These are phyloP conservation scores for Syrista parreyssii DNA, from an alignment of 2,888 invertebrate species.

Conservation along the genomic window DNA sequence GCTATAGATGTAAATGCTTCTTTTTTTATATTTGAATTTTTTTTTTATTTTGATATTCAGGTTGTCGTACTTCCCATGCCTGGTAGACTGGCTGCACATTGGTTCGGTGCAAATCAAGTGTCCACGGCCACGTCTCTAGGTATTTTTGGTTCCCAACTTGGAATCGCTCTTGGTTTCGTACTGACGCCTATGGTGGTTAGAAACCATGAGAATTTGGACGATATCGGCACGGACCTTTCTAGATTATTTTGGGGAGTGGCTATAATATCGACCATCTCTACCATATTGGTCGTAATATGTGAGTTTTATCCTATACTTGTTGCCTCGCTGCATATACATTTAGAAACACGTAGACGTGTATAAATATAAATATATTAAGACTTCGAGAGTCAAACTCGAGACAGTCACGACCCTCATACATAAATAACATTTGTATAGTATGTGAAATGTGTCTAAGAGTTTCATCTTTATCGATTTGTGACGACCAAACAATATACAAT, in stretches of 20 bases:
- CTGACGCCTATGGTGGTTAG: constrained; percentile 72
- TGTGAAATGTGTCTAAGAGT: too few relatives aligned
- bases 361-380: too few relatives aligned
- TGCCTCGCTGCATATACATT: not conserved
- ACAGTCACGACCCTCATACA: too few relatives aligned
- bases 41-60: constrained; percentile 65
- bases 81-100: constrained; percentile 75
- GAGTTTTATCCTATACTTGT: constrained; percentile 32
- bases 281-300: constrained; percentile 70
- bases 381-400: too few relatives aligned
- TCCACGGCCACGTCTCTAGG: constrained; percentile 79
- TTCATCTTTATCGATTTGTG: too few relatives aligned
- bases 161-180: constrained; percentile 78
- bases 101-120: constrained; percentile 74
- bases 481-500: too few relatives aligned
- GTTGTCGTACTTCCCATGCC: constrained; percentile 77
- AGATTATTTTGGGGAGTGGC: constrained; percentile 54
- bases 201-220: constrained; percentile 64
- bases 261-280: constrained; percentile 68
- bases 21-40: too few relatives aligned
- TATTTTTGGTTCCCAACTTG: constrained; percentile 80
- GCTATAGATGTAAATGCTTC: too few relatives aligned
- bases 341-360: not conserved
- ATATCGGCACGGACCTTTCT: constrained; percentile 65
- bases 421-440: too few relatives aligned